phyloP scores from a whole-genome alignment of 2,113 vertebrate species.

The Callopanchax toddi region DNA sequence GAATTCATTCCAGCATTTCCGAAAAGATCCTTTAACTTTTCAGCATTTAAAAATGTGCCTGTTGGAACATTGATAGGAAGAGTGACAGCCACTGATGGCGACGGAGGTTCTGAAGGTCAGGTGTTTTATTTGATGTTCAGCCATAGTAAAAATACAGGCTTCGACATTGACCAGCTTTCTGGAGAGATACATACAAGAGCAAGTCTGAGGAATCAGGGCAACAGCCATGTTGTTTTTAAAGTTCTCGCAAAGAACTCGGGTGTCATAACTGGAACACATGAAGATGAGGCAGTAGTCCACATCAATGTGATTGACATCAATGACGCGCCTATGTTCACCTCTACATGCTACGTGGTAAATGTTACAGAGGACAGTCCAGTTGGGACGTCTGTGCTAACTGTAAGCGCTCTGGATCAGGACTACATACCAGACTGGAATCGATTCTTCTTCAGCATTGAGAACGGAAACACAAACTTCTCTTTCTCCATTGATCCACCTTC shows the following conservation, averaged over 20 bases:
- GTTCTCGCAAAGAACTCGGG: constrained; percentile 79
- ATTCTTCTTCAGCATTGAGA: constrained; percentile 71
- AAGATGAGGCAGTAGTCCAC: constrained; percentile 74
- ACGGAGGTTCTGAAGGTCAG: constrained; percentile 73
- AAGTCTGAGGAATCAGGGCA: constrained; percentile 68
- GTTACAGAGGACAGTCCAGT: constrained; percentile 67
- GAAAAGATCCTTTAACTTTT: constrained; percentile 68
- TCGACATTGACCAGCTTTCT: constrained; percentile 60
- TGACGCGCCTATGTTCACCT: constrained; percentile 72
- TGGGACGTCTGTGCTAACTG: constrained; percentile 65
- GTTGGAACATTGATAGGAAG: constrained; percentile 69
- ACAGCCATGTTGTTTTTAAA: constrained; percentile 59
- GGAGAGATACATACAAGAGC: constrained; percentile 73
- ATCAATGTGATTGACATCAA: constrained; percentile 75
- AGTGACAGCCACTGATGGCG: constrained; percentile 73
- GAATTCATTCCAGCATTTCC: constrained; percentile 76
- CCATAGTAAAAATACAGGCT: constrained; percentile 67
- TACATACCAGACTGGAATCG: constrained; percentile 68
- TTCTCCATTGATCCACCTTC: constrained; percentile 71
- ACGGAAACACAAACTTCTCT: constrained; percentile 72
- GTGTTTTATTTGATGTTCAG: constrained; percentile 77
- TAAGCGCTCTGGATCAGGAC: constrained; percentile 74
- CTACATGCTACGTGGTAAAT: constrained; percentile 49
- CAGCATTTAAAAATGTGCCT: constrained; percentile 67
- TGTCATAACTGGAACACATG: constrained; percentile 69